phyloP scores from a whole-genome alignment of 2,113 vertebrate species.

The Clarias magur region DNA sequence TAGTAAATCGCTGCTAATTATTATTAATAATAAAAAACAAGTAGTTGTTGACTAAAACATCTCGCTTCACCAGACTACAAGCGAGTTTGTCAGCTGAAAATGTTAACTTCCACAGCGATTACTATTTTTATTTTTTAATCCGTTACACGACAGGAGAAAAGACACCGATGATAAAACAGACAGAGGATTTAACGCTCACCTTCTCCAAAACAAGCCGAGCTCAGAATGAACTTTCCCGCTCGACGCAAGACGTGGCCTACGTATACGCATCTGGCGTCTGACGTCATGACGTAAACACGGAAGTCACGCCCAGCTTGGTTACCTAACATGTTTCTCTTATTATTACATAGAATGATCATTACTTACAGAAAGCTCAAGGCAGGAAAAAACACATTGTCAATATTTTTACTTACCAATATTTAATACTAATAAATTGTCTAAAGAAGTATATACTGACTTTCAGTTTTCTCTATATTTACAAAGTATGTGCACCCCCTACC shows the following conservation, averaged over 20 bases:
- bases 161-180: too few relatives aligned
- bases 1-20: neutral
- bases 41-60: neutral
- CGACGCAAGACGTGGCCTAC: neutral
- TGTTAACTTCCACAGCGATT: too few relatives aligned
- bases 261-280: neutral
- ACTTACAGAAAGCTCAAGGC: too few relatives aligned
- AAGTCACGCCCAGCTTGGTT: neutral
- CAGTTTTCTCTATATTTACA: neutral
- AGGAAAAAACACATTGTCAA: too few relatives aligned
- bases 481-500: neutral
- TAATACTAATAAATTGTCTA: neutral
- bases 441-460: neutral
- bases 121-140: neutral
- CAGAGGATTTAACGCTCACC: neutral
- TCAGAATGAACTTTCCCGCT: constrained; percentile 40
- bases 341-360: too few relatives aligned
- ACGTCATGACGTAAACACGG: constrained; percentile 28
- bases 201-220: neutral
- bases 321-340: too few relatives aligned
- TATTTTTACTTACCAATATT: neutral
- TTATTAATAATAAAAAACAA: neutral
- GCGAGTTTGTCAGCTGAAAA: neutral
- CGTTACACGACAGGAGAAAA: too few relatives aligned
- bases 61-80: neutral